Conservation (phyloP, 2,113 vertebrate species). For the Esox niger region DNA sequence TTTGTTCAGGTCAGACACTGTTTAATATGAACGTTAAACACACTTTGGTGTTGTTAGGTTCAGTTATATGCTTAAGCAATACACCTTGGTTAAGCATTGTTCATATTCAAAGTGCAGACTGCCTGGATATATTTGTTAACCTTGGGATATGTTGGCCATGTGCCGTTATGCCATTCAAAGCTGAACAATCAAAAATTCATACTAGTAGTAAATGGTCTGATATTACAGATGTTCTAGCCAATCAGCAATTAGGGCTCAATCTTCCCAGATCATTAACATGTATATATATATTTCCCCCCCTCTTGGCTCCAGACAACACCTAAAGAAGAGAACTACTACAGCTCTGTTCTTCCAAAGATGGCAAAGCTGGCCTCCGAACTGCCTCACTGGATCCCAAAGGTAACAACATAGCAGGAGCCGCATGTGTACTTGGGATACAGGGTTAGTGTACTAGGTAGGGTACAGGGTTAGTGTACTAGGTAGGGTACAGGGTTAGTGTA, state of each 20-base stretch:
- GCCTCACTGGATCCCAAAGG: conserved; percentile 36
- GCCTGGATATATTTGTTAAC: no score
- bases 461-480: no score
- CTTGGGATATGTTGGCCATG: no score
- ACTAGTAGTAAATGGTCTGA: no score
- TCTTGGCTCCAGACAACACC: conserved; percentile 15
- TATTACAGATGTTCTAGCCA: no score
- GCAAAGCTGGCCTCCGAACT: conserved; percentile 58
- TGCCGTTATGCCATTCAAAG: no score
- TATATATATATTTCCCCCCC: not conserved
- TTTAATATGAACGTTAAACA: not conserved
- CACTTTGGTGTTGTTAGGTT: no score
- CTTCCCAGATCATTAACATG: not conserved
- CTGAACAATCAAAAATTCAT: no score
- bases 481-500: no score
- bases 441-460: not conserved
- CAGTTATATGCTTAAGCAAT: no score
- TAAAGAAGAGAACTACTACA: not conserved
- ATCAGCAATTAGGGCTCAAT: not conserved
- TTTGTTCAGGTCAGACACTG: conserved; percentile 52
- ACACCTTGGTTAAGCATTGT: no score
- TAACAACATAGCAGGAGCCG: conserved; percentile 27
- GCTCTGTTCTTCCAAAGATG: conserved; percentile 45
- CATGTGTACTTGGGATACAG: not conserved
- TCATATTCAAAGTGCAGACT: no score